Conservation (phyloP, 2,888 invertebrate species). For the Acronicta alni region DNA sequence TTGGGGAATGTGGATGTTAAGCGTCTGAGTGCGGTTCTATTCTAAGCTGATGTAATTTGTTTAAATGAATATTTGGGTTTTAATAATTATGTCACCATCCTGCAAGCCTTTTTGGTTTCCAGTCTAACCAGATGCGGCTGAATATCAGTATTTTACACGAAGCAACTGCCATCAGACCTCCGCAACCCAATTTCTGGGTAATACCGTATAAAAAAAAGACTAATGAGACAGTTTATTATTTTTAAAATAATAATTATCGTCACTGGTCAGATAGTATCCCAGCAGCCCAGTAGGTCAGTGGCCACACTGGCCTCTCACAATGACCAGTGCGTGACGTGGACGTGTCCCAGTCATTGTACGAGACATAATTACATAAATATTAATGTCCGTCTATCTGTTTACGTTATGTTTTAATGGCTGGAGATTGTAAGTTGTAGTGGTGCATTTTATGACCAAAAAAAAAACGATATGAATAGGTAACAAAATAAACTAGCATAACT, state of each 20-base stretch:
- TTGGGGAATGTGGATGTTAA: conserved; percentile 45
- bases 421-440: neutral
- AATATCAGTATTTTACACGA: too few species aligned
- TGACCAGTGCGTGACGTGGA: neutral
- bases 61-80: conserved; percentile 17
- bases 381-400: conserved; percentile 52
- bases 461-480: neutral
- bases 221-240: too few species aligned
- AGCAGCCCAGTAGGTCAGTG: conserved; percentile 11
- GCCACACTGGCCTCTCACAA: too few species aligned
- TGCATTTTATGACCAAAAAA: neutral
- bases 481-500: too few species aligned
- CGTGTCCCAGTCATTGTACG: conserved; percentile 63
- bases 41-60: conserved; percentile 51
- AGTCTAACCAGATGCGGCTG: too few species aligned
- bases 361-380: conserved; percentile 74
- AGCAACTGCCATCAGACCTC: too few species aligned
- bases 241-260: too few species aligned
- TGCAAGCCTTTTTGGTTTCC: too few species aligned
- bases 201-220: too few species aligned
- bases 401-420: conserved; percentile 3
- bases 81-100: too few species aligned
- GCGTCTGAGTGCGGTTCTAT: conserved; percentile 35
- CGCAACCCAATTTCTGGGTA: too few species aligned
- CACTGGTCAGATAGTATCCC: too few species aligned